Evolutionary conservation across 92 coral and sea anemone genomes (phyloP), one percentile per base, ranked within the genome.

Genomic region (Palythoa grandis): DNA sequence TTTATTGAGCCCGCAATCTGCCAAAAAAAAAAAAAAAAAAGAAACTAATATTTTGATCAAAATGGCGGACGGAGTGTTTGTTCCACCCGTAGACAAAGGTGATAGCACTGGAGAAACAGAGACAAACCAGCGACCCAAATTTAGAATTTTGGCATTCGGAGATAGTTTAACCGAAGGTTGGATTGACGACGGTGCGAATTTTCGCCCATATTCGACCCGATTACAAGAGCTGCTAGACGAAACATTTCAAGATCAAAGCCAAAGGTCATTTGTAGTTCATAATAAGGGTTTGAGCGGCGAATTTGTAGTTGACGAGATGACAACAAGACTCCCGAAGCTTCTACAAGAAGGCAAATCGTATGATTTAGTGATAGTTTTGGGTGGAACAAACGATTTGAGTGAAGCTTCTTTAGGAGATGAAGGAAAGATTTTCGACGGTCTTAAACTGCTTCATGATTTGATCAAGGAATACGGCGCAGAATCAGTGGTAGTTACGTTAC

Each of bases 311-410:
- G 86, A 89, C 6, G 83, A 92, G 78, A 90, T 94, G 98, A 90
- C 89, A 0, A 60, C 69, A 17, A 86, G 95, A 80, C 67, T 94
- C 68, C 91, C 93, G 0, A 70, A 52, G 2, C 40, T 94, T 66
- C 74, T 94, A 37, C 15, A 83, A 29, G 75, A 82, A 53, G 50
- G 79, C 13, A 93, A 86, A 3, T 86, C 91, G 4, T 94, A 92
- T 47, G 91, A 94, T 72, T 69, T 94, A 73, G 92, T 92, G 57
- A 86, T 94, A 72, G 90, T 94, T 38, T 77, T 94, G 56, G 98
- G 98, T 65, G 98, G 98, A 15, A 94, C 98, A 13, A 94, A 94
- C 73, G 98, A 94, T 86, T 83, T 94, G 24, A 87, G 89, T 11
- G 93, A 90, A 38, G 82, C 87, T 24, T 76, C 74, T 15, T 15